Base-by-base conservation (phyloP, 2,113 vertebrate genomes). In the Pteruthius melanotis region DNA sequence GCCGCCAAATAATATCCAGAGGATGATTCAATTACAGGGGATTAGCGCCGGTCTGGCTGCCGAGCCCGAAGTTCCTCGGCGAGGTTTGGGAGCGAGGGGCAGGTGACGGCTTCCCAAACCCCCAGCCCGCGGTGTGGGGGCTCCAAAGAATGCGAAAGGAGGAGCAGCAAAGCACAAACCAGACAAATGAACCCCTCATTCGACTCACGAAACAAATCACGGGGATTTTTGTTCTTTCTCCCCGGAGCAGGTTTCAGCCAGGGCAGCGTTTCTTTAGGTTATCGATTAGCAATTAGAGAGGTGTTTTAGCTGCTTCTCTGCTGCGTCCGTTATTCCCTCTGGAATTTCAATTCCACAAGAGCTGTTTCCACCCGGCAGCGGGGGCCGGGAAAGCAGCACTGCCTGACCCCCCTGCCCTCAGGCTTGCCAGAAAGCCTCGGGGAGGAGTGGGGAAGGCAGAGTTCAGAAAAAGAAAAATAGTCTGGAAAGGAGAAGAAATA, bases 271-370 rank as follows among this genome's bases (percentile, higher is more conserved):
- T 93, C 93, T 96, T 90, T 88, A 89, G 56, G 68, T 42, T 96
- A 97, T 97, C 42, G 93, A 96, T 96, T 95, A 94, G 90, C 92
- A 93, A 95, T 96, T 95, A 96, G 56, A 70, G 94, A 89, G 79
- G 95, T 91, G 91, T 75, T 95, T 97, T 8, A 93, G 95, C 92
- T 90, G 88, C 85, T 82, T 87, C 90, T 87, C 72, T 61, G 79
- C 83, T 89, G 40, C 23, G 80, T 77, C 76, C 68, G 13, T 40
- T 59, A 56, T 47, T 86, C 94, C 92, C 93, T 63, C 31, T 76
- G n/a, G 93, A 88, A 90, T 93, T 94, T 88, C 93, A 88, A 68
- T 91, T 66, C 72, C 72, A 60, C 68, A 11, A 45, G 74, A 84
- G 33, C 65, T 49, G 13, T 64, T 94, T 70, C 79, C 56, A 82